Base-by-base conservation (phyloP, 1,140 invertebrate genomes). In the Plectrocnemia conspersa region DNA sequence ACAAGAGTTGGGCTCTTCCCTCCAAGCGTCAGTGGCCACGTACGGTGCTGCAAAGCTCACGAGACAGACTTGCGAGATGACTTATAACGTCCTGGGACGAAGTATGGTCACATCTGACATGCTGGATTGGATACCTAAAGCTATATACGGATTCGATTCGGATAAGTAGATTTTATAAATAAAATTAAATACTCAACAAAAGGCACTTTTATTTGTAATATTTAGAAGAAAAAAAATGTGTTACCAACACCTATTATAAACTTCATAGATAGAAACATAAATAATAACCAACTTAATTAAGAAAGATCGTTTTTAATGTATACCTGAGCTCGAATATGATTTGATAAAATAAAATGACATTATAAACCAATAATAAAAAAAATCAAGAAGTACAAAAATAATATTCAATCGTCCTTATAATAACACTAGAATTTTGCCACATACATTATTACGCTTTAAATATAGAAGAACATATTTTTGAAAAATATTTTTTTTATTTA, bases 41-140 rank as follows among this genome's bases (percentile, higher is more conserved):
- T 59, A 40, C 11, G 22, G 33, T 0, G 53, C 52, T 2, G 21
- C 58, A 2, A 22, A 27, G n/a, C 9, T 55, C 4, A 16, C 40
- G 10, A 10, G 44, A 4, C 6, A 24, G 6, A 16, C 11, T 19
- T 40, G 27, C 33, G 13, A 19, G 1, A 35, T 18, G 11, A 5
- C 33, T 3, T 55, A 15, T 36, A 4, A 35, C 2, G 1, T 3
- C 6, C 7, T 15, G n/a, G 19, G 10, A 1, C 1, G 13, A 27
- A 46, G 53, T 18, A 47, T 55, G 44, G 15, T 48, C 3, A 29
- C 45, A 2, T 33, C 33, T 11, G 53, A 55, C 23, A 55, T 55
- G 44, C 15, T 55, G n/a, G 24, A 13, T 24, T 15, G n/a, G 2
- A 36, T 50, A 9, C 21, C 1, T 2, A 13, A 13, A 5, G 48